Evolutionary conservation across 2,113 vertebrate genomes (phyloP).

Genomic region (Pipra filicauda): DNA sequence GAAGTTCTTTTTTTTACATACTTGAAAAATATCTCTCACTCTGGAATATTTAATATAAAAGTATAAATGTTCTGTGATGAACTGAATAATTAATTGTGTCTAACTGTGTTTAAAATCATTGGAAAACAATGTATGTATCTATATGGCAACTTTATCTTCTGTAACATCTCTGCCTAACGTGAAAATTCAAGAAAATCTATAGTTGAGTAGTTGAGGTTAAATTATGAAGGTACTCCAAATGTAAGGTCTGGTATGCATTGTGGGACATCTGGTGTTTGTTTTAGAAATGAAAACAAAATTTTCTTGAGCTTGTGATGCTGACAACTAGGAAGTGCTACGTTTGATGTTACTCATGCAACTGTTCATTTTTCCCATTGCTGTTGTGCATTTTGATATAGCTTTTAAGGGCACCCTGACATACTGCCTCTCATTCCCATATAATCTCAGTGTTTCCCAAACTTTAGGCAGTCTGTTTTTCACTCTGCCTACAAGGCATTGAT

Average conservation of each 20-base stretch:
- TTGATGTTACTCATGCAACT: neutral
- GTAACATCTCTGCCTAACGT: constrained; percentile 7
- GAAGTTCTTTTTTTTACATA: neutral
- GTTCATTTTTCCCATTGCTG: neutral
- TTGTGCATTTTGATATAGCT: neutral
- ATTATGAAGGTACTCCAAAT: neutral
- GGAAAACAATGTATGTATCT: constrained; percentile 16
- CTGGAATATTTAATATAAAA: constrained; percentile 41
- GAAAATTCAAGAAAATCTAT: constrained; percentile 29
- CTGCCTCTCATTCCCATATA: neutral
- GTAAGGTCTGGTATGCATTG: neutral
- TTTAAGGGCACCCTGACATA: neutral
- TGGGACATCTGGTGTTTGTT: neutral
- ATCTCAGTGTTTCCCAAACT: neutral
- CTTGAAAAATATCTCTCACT: constrained; percentile 24
- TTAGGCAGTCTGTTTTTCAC: neutral
- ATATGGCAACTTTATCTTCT: constrained; percentile 53
- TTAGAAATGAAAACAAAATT: neutral
- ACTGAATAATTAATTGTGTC: constrained; percentile 62
- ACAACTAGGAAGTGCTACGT: neutral
- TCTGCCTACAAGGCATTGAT: neutral
- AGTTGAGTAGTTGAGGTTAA: neutral
- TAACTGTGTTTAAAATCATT: constrained; percentile 34
- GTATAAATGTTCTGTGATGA: constrained; percentile 30
- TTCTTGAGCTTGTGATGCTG: neutral